Evolutionary conservation across 2,113 vertebrate genomes (phyloP).

Genomic region (Orthochromis malagaraziensis): DNA sequence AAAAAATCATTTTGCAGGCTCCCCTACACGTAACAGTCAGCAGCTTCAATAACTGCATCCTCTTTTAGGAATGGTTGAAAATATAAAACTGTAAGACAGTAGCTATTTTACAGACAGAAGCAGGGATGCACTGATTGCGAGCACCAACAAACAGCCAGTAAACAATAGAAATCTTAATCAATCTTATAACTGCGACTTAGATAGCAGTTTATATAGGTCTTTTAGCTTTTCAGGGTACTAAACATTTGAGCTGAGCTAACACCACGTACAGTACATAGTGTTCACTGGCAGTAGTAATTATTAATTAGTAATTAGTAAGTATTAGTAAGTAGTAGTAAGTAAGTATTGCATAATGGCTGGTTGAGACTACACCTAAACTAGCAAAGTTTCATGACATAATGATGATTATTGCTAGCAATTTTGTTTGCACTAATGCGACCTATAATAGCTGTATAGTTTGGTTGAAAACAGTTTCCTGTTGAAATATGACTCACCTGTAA

Average conservation of each 20-base stretch:
- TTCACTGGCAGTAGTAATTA: neutral
- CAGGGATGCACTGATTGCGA: neutral
- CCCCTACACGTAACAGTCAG: neutral
- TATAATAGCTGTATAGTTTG: neutral
- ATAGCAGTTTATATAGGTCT: neutral
- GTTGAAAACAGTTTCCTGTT: neutral
- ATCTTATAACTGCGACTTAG: neutral
- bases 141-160: neutral
- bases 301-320: neutral
- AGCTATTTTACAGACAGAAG: neutral
- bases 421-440: neutral
- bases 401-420: neutral
- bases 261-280: neutral
- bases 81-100: no score
- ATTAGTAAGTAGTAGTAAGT: neutral
- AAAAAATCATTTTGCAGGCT: neutral
- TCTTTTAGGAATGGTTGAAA: neutral
- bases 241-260: neutral
- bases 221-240: neutral
- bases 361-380: neutral
- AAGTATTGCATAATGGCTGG: neutral
- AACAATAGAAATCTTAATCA: neutral
- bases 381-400: neutral
- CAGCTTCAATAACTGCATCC: neutral
- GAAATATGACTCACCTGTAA: neutral